Evolutionary conservation across 2,888 invertebrate species (phyloP).

Genomic region (Clitarchus hookeri): DNA sequence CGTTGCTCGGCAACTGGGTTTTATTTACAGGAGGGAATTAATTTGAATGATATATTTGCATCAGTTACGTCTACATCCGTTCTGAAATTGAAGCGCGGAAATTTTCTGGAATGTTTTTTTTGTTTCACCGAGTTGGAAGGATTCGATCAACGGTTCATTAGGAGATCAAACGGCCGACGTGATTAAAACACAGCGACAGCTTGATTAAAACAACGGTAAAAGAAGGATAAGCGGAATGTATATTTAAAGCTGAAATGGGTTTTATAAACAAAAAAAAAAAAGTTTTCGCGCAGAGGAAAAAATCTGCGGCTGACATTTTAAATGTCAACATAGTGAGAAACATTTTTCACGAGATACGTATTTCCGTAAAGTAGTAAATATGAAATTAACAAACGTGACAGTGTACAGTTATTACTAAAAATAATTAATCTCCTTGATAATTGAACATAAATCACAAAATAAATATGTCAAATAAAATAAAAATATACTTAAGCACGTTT

Average conservation of each 20-base stretch:
- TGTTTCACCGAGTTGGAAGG: not conserved
- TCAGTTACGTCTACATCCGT: not conserved
- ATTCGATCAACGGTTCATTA: conserved; percentile 14
- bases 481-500: too few species aligned
- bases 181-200: not conserved
- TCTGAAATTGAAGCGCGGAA: not conserved
- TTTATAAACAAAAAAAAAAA: not conserved
- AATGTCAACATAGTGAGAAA: not conserved
- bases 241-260: not conserved
- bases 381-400: too few species aligned
- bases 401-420: too few species aligned
- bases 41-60: not conserved
- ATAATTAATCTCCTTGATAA: too few species aligned
- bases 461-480: too few species aligned
- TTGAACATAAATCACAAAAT: too few species aligned
- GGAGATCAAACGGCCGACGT: not conserved
- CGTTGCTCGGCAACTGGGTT: not conserved
- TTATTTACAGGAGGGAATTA: not conserved
- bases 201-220: not conserved
- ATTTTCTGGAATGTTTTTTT: not conserved
- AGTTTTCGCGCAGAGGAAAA: not conserved
- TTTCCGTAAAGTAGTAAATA: too few species aligned
- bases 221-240: not conserved
- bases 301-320: not conserved
- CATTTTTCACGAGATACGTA: too few species aligned